Evolutionary conservation across 2,113 vertebrate species (phyloP), one percentile per base, ranked within the genome.

Genomic region (Poeciliopsis turrubarensis): DNA sequence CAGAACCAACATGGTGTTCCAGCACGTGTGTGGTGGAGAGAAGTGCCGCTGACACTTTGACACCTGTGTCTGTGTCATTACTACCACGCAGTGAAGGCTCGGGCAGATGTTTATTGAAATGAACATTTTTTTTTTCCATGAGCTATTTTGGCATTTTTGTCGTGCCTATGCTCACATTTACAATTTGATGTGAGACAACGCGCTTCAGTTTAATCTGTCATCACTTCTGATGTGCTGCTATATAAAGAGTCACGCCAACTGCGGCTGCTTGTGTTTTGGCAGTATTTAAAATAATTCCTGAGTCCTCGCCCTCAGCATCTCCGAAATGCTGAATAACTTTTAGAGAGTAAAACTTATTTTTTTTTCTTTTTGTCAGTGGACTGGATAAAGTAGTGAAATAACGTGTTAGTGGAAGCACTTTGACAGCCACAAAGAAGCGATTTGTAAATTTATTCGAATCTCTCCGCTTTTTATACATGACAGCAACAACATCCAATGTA

Each of bases 341-440:
- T 72, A 82, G 65, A 66, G 34, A 71, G 68, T 69, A 27, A 80
- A 76, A 75, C 60, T 71, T 41, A 3, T 37, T 41, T 41, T 37
- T 41, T 41, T 41, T 41, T 15, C 44, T 75, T 81, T 72, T 30
- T 41, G 27, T 77, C 34, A 67, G 26, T 29, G 32, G 60, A 68
- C 44, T 78, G 68, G 57, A 73, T 54, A 75, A 54, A 83, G 72
- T 69, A 83, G 73, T 71, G 65, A 67, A 57, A 70, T 13, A 60
- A 47, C 70, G 74, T 78, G 86, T 84, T 80, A 91, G 89, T 79
- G 82, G 87, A 87, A 81, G 85, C 82, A 82, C 82, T 84, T 72
- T 82, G 57, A 62, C 87, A 86, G 65, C 25, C 76, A 65, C 60
- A 70, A 76, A 60, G 69, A 63, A 39, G 65, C 65, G 25, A 70